phyloP scores from a whole-genome alignment of 2,113 vertebrate genomes.

The Odontophorus gujanensis region DNA sequence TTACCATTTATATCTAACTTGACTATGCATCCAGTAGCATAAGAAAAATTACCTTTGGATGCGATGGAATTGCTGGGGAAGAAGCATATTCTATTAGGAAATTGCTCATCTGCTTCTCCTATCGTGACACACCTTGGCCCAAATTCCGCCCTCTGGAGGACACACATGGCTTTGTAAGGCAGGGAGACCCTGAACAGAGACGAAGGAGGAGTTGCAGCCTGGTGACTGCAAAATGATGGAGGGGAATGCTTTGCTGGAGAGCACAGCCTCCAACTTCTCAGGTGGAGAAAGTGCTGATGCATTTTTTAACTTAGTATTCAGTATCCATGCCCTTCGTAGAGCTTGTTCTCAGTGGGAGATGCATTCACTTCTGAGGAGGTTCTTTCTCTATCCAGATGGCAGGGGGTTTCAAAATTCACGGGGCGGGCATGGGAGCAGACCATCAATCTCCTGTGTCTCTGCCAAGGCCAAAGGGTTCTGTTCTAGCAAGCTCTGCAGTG shows the following conservation, averaged over 20 bases:
- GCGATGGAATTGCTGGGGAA: neutral
- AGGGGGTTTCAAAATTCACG: neutral
- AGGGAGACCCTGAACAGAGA: neutral
- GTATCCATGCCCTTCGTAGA: neutral
- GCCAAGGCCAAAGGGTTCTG: constrained; percentile 17
- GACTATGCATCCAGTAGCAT: neutral
- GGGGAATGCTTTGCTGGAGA: neutral
- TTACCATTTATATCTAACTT: neutral
- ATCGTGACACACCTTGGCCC: neutral
- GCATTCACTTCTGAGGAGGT: neutral
- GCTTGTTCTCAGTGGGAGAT: neutral
- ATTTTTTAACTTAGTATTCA: neutral
- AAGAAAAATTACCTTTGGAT: neutral
- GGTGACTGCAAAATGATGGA: neutral
- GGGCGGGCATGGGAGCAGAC: neutral
- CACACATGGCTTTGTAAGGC: neutral
- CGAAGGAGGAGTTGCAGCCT: neutral
- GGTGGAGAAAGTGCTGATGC: neutral
- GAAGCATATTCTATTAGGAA: neutral
- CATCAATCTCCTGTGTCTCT: neutral
- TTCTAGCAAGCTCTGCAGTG: neutral
- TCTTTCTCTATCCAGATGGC: constrained; percentile 15
- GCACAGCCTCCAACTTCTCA: neutral
- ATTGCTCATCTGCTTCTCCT: neutral
- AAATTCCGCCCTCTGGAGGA: neutral